Conservation (phyloP, 2,113 vertebrate species). For the Acrocephalus arundinaceus region DNA sequence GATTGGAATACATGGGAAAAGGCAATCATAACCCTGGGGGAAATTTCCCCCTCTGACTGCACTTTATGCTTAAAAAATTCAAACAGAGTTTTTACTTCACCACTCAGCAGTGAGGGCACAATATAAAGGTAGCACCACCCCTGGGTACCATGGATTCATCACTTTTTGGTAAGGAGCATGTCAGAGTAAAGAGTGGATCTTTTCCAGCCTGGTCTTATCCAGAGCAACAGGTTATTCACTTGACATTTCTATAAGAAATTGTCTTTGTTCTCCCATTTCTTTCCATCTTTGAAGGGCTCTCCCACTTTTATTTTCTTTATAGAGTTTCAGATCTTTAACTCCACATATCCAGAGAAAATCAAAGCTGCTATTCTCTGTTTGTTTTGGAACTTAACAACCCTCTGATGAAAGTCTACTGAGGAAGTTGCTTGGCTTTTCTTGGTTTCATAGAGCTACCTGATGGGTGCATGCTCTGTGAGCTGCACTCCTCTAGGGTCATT, state of each 20-base stretch:
- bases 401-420: not conserved
- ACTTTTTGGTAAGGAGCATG: not conserved
- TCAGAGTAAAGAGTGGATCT: not conserved
- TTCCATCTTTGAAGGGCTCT: not conserved
- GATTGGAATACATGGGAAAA: not conserved
- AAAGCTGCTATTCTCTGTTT: not conserved
- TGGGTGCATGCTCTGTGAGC: not conserved
- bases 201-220: not conserved
- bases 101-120: not conserved
- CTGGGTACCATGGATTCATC: not conserved
- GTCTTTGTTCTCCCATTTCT: not conserved
- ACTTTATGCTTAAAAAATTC: not conserved
- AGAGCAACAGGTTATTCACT: not conserved
- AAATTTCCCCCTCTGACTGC: not conserved
- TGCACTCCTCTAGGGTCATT: not conserved
- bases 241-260: not conserved
- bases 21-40: fast-evolving
- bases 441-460: not conserved
- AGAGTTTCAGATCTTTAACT: not conserved
- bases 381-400: not conserved
- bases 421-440: not conserved
- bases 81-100: not conserved
- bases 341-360: not conserved
- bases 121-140: not conserved
- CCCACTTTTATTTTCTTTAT: not conserved